A percentile compares a stretch with the other conserved stretches of the same genome.
These are phyloP conservation scores for Rattus rattus DNA, from an alignment of 2,113 vertebrate genomes.

Conservation along the genomic window DNA sequence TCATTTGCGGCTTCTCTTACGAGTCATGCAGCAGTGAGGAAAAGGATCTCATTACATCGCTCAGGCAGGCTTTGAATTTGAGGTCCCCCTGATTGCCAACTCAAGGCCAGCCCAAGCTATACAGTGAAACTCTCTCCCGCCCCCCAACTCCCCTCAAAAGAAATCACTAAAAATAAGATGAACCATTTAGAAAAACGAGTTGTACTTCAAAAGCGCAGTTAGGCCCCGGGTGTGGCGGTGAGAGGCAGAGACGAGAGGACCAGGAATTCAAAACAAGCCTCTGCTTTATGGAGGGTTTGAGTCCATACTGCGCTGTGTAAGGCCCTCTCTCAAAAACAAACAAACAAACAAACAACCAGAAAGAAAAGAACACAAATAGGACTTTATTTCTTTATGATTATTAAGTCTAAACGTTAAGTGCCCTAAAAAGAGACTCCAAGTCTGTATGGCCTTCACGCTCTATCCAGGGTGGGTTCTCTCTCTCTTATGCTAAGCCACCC, in stretches of 20 bases:
- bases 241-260: not conserved
- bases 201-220: not conserved
- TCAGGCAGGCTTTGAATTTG: not conserved
- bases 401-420: not conserved
- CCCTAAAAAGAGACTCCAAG: not conserved
- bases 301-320: not conserved
- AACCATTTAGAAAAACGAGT: slow-evolving; percentile 48
- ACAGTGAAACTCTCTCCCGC: not conserved
- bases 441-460: not conserved
- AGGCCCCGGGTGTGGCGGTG: not conserved
- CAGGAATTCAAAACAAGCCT: not conserved
- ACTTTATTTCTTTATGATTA: not conserved
- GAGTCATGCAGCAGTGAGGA: not conserved
- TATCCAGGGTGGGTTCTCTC: not conserved
- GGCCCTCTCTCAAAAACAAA: not conserved
- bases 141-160: not conserved
- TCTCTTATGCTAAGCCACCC: not conserved
- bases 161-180: not conserved
- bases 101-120: not conserved
- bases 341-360: not conserved
- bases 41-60: not conserved
- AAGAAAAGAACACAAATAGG: not conserved
- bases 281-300: not conserved
- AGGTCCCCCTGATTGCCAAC: not conserved
- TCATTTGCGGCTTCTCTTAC: not conserved